Conservation (phyloP, 2,888 invertebrate genomes). For the Tipula confusa region DNA sequence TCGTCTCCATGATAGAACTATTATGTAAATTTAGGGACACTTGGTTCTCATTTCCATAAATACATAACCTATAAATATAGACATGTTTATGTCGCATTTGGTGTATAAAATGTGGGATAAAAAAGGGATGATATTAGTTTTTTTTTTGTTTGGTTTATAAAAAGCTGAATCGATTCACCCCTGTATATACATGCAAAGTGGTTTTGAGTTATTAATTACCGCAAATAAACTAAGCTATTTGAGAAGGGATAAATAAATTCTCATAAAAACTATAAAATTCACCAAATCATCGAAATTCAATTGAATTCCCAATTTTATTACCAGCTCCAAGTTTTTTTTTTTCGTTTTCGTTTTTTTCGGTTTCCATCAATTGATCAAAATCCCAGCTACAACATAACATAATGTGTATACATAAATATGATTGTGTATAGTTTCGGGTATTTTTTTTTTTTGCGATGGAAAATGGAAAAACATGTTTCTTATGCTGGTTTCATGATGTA, state of each 20-base stretch:
- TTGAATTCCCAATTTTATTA: not conserved
- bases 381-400: not conserved
- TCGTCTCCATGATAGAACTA: too few species aligned
- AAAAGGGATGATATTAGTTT: not conserved
- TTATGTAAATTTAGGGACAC: not conserved
- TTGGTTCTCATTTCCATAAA: not conserved
- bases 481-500: not conserved
- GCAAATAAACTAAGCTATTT: not conserved
- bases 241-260: not conserved
- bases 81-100: not conserved
- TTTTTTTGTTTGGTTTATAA: not conserved
- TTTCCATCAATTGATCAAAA: constrained; percentile 15
- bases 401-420: not conserved
- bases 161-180: not conserved
- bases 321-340: not conserved
- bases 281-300: constrained; percentile 25
- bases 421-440: not conserved
- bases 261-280: not conserved
- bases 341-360: not conserved
- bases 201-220: constrained; percentile 5
- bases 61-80: not conserved
- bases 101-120: not conserved
- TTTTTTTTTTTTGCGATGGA: not conserved
- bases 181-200: not conserved
- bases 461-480: constrained; percentile 6